Conservation (phyloP, 1,140 invertebrate species). For the Caenorhabditis elegans region WBcel235 BX284605.5:8535001-8535500, state of each 20-base stretch:
- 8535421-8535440: conserved; percentile 80
- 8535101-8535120: background rate
- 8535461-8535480: conserved; percentile 83
- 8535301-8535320: conserved; percentile 74
- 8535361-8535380: conserved; percentile 75
- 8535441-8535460: conserved; percentile 79
- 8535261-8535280: conserved; percentile 73
- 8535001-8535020: background rate
- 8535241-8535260: conserved; percentile 75
- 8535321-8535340: conserved; percentile 71
- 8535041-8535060: background rate
- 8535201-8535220: conserved; percentile 68
- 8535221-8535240: conserved; percentile 74
- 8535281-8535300: conserved; percentile 77
- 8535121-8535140: background rate
- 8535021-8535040: background rate
- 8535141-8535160: background rate
- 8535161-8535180: background rate
- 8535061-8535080: background rate
- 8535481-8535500: conserved; percentile 80
- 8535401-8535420: conserved; percentile 80
- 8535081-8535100: too few species aligned
- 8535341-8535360: conserved; percentile 77
- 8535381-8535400: conserved; percentile 77
- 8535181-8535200: conserved; percentile 21